These are phyloP conservation scores for Strigops habroptila DNA, from an alignment of 2,113 vertebrate genomes.

Conservation along the genomic window DNA sequence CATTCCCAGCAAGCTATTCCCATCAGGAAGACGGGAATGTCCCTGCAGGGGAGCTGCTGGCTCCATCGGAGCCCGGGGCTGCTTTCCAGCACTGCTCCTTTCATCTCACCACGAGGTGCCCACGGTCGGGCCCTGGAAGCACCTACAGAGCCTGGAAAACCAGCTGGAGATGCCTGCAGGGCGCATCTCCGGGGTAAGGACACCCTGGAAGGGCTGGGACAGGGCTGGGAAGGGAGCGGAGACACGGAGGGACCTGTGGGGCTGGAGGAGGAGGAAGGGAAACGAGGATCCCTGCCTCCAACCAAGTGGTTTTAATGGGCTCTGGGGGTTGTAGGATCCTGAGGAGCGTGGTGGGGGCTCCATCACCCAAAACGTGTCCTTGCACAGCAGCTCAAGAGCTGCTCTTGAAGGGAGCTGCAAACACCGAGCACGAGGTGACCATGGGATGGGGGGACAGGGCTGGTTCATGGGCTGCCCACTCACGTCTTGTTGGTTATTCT, in stretches of 20 bases:
- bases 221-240: neutral
- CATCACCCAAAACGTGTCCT: no score
- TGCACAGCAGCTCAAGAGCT: no score
- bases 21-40: neutral
- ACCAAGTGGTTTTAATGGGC: neutral
- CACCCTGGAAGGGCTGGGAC: neutral
- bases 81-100: neutral
- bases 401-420: no score
- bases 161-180: neutral
- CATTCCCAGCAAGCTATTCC: neutral
- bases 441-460: no score
- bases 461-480: no score
- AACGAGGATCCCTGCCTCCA: neutral
- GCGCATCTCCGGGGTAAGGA: neutral
- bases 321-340: no score
- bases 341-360: neutral
- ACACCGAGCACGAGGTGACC: no score
- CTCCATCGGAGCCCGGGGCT: neutral
- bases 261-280: no score
- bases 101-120: neutral
- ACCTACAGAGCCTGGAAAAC: neutral
- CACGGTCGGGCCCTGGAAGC: neutral
- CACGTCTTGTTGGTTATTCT: no score
- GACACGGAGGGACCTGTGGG: neutral
- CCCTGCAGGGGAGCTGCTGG: fast-evolving